Evolutionary conservation across 2,797 vertebrate genomes (phyloP).

Genomic region (Chiloscyllium punctatum): DNA sequence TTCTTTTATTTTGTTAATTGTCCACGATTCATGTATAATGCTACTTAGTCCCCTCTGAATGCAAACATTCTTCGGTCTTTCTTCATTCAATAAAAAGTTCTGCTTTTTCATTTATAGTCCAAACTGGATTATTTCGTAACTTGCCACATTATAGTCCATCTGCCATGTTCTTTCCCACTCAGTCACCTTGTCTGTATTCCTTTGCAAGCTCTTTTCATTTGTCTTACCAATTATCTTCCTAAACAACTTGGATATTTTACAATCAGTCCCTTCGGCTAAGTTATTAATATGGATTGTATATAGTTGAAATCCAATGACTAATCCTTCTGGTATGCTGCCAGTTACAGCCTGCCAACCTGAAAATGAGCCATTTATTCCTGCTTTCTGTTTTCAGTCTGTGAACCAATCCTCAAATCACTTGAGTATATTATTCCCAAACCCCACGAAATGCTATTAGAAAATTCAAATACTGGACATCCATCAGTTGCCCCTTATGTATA

Average conservation of each 20-base stretch:
- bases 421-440: not conserved
- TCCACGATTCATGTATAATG: too few species aligned
- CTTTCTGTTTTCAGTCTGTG: not conserved
- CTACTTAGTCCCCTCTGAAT: too few species aligned
- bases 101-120: too few species aligned
- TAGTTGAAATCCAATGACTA: too few species aligned
- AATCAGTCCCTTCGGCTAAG: not conserved
- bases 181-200: too few species aligned
- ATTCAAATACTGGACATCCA: not conserved
- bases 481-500: not conserved
- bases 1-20: too few species aligned
- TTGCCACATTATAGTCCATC: too few species aligned
- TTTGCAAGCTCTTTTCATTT: not conserved
- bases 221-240: not conserved
- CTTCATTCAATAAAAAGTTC: too few species aligned
- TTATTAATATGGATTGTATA: not conserved
- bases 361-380: not conserved
- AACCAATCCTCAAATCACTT: not conserved
- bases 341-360: not conserved
- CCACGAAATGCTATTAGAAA: not conserved
- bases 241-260: not conserved
- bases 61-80: too few species aligned
- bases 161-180: too few species aligned
- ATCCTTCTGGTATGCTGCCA: not conserved
- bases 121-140: too few species aligned